phyloP scores from a whole-genome alignment of 2,113 vertebrate genomes.

The Heterochromis multidens region DNA sequence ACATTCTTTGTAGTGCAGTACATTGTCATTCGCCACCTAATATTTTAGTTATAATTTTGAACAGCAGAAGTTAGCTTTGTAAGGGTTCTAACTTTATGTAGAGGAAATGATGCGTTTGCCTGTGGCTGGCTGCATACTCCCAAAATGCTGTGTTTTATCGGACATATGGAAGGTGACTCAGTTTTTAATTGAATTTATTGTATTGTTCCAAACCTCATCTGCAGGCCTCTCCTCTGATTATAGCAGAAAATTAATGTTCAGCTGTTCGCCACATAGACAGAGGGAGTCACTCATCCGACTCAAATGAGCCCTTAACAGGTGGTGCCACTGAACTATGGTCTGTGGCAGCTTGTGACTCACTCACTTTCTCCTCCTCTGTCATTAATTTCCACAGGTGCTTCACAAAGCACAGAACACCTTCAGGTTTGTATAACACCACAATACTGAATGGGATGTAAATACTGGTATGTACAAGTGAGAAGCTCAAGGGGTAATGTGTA shows the following conservation, averaged over 20 bases:
- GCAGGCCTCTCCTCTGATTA: not conserved
- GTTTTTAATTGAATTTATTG: not conserved
- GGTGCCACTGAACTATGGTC: constrained; percentile 20
- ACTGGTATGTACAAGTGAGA: not conserved
- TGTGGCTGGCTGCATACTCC: not conserved
- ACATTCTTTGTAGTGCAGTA: not conserved
- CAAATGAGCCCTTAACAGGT: constrained; percentile 37
- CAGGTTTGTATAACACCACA: constrained; percentile 22
- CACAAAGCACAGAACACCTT: not conserved
- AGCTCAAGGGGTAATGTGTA: not conserved
- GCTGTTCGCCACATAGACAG: not conserved
- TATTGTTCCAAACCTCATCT: not conserved
- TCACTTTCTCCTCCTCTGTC: constrained; percentile 14
- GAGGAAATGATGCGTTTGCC: not conserved
- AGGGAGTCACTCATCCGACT: not conserved
- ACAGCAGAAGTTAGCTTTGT: not conserved
- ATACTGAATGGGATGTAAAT: constrained; percentile 19
- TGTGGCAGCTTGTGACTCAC: constrained; percentile 22
- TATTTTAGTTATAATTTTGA: not conserved
- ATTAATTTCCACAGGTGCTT: constrained; percentile 24
- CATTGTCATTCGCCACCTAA: not conserved
- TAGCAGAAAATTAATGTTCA: constrained; percentile 12
- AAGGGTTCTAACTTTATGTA: not conserved
- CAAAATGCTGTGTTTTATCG: not conserved
- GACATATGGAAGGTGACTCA: not conserved